Base-by-base conservation (phyloP, 2,797 vertebrate species). In the Limnodromus scolopaceus region DNA sequence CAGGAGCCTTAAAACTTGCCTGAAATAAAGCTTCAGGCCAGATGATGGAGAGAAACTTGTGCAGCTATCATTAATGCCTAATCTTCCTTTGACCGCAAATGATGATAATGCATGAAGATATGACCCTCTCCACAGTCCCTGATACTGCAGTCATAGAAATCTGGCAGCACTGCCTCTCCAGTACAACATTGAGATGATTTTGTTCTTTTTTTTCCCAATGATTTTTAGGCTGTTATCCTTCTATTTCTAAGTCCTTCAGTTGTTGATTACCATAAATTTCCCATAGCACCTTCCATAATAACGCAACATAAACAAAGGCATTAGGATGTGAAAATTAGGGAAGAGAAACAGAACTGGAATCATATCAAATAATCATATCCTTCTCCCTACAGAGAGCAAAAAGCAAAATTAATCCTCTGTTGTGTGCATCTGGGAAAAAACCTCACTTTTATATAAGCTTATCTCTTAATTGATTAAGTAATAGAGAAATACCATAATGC, bases 251-350 rank as follows among this genome's bases (percentile, higher is more conserved):
- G 49, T 25, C 10, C 12, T 92, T 84, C 20, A 46, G 87, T 92
- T 87, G 20, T 28, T 30, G 53, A 80, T 96, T 89, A 57, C 16
- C 72, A 65, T 61, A 57, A 66, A 91, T 91, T 80, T 93, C 87
- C 89, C 87, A 75, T 9, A 94, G 69, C 65, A 86, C 72, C 45
- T 90, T 90, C 61, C 38, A 28, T 90, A 90, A 93, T 64, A 94
- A 65, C 41, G 41, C 58, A 87, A 65, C 7, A 79, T 68, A 92
- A 91, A 91, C n/a, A 91, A 90, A 83, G 89, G 61, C 34, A 85
- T 27, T 24, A 80, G 41, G 45, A 86, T 32, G 14, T 90, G 34
- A 88, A 86, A 92, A 92, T 65, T 43, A 74, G 22, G 38, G 30
- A 84, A 85, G 15, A 87, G 55, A 89, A 88, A 81, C 45, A 64